Conservation (phyloP, 2,113 vertebrate species). For the Rhabdomys dilectus region DNA sequence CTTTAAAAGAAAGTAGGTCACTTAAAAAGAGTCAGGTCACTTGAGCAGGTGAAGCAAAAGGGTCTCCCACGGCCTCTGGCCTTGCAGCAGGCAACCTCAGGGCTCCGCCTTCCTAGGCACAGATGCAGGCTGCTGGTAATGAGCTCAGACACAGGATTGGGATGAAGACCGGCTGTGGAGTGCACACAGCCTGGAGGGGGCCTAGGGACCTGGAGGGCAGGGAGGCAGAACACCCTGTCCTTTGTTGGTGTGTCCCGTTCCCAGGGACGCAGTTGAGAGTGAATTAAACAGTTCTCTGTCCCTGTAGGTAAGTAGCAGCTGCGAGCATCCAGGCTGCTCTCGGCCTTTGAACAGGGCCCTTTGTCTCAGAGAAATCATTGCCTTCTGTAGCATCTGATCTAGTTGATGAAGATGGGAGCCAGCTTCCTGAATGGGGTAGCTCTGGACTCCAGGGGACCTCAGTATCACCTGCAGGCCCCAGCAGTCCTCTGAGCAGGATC, state of each 20-base stretch:
- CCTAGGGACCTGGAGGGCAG: not conserved
- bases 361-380: slow-evolving; percentile 66
- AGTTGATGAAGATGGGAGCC: not conserved
- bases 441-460: not conserved
- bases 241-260: not conserved
- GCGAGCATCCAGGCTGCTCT: not conserved
- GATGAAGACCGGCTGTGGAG: not conserved
- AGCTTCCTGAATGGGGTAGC: not conserved
- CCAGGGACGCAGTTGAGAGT: not conserved
- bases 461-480: not conserved
- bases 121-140: rapidly evolving
- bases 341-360: slow-evolving; percentile 49
- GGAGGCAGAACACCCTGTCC: not conserved
- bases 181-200: not conserved
- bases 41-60: not conserved
- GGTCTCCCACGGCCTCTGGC: not conserved
- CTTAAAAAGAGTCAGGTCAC: not conserved
- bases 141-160: not conserved
- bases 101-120: not conserved
- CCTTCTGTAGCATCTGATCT: not conserved
- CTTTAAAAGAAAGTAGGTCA: not conserved
- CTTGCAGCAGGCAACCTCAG: not conserved
- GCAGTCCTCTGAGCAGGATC: not conserved
- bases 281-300: not conserved
- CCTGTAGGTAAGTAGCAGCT: slow-evolving; percentile 59